Percentiles rank a stretch among this genome's conserved stretches.
These are phyloP conservation scores for Suricata suricatta DNA, from an alignment of 2,113 vertebrate genomes.

Conservation along the genomic window DNA sequence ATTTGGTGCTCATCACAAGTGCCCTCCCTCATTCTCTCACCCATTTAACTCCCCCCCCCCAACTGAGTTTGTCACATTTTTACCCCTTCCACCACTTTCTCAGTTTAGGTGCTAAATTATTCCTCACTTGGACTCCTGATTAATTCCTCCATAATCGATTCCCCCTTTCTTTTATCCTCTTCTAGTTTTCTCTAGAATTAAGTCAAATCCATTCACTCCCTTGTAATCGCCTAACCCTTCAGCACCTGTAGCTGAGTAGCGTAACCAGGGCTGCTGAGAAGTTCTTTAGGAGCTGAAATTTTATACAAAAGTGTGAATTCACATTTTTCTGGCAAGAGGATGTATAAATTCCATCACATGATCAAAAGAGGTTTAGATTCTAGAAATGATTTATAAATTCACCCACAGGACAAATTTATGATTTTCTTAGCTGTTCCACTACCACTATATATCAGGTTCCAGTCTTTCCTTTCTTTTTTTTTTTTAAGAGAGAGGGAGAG, in stretches of 20 bases:
- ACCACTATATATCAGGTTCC: background rate
- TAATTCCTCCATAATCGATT: background rate
- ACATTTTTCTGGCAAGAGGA: background rate
- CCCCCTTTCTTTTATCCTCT: background rate
- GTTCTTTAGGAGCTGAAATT: background rate
- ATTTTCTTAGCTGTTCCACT: background rate
- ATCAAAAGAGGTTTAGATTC: background rate
- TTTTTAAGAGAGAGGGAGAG: no score
- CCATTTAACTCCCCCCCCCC: background rate
- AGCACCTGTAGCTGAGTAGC: background rate
- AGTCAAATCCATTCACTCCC: background rate
- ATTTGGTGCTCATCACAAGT: background rate
- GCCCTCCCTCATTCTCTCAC: background rate
- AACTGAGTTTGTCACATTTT: background rate
- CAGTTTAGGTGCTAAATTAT: background rate
- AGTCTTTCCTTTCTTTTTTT: no score
- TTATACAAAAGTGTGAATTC: background rate
- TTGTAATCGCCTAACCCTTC: background rate
- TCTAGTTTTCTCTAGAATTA: background rate
- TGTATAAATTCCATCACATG: background rate
- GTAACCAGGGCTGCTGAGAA: background rate
- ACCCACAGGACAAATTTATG: background rate
- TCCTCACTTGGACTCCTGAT: background rate
- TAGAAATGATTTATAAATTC: background rate
- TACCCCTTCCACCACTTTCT: background rate